phyloP scores from a whole-genome alignment of 2,888 invertebrate species.

The Hymenopus coronatus region DNA sequence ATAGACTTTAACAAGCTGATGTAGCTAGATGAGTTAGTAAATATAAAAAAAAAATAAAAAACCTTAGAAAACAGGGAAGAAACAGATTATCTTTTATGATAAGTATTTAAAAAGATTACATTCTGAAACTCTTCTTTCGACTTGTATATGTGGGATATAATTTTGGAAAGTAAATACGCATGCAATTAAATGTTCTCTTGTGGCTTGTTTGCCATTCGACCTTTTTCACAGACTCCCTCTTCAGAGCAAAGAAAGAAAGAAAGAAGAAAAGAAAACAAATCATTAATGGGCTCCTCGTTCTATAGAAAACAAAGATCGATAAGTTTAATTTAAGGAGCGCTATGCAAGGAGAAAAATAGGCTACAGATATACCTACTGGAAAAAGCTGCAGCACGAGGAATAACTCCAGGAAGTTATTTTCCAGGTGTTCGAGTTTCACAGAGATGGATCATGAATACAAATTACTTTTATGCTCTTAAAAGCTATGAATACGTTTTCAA shows the following conservation, averaged over 20 bases:
- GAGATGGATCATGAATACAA: not conserved
- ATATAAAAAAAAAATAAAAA: too few species aligned
- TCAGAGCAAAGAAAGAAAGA: not conserved
- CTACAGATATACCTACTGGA: not conserved
- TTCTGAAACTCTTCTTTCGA: not conserved
- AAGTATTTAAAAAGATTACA: too few species aligned
- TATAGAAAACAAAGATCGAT: not conserved
- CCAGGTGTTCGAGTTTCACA: not conserved
- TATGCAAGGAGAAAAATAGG: not conserved
- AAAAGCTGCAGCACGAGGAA: not conserved
- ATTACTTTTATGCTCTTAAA: too few species aligned
- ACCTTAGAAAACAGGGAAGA: too few species aligned
- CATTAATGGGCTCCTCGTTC: not conserved
- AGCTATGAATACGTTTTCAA: too few species aligned
- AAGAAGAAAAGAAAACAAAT: not conserved
- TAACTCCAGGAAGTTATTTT: not conserved
- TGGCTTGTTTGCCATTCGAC: not conserved
- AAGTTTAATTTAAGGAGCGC: not conserved
- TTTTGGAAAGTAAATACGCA: not conserved
- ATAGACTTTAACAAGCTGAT: too few species aligned
- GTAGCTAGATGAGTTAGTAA: too few species aligned
- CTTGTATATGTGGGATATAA: not conserved
- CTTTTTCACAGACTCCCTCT: not conserved
- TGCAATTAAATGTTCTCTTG: not conserved
- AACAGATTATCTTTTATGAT: too few species aligned